A percentile compares a stretch with the other conserved stretches of the same genome.
These are phyloP conservation scores for Synergus laeviventris DNA, from an alignment of 2,888 invertebrate species.

Conservation along the genomic window DNA sequence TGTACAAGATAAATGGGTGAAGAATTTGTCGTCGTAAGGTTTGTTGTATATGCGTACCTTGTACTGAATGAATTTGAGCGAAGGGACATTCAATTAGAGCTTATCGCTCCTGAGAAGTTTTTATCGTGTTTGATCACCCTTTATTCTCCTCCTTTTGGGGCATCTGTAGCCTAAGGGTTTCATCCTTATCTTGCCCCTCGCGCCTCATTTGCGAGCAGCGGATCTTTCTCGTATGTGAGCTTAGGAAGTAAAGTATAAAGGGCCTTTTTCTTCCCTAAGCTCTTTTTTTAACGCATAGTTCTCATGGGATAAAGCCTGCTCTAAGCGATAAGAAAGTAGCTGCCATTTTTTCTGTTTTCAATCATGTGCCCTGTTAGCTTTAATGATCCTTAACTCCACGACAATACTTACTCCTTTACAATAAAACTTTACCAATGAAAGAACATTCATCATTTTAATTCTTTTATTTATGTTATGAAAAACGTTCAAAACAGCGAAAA, in stretches of 20 bases:
- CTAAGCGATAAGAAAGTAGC: constrained; percentile 27
- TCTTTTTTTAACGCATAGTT: constrained; percentile 21
- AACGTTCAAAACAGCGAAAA: no score
- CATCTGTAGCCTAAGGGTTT: constrained; percentile 58
- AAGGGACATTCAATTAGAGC: constrained; percentile 61
- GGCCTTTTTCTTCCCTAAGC: constrained; percentile 28
- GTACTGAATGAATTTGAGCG: constrained; percentile 40
- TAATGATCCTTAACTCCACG: background rate
- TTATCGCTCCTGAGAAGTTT: constrained; percentile 61
- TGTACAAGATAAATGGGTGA: background rate
- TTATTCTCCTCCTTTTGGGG: constrained; percentile 57
- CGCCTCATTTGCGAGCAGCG: constrained; percentile 62
- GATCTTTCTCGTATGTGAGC: constrained; percentile 36
- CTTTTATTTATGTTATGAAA: no score
- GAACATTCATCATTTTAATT: no score
- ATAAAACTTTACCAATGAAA: background rate
- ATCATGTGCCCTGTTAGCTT: constrained; percentile 35
- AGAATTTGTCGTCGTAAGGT: constrained; percentile 32
- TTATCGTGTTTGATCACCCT: constrained; percentile 64
- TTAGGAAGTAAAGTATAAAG: constrained; percentile 18
- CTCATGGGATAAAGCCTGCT: constrained; percentile 11
- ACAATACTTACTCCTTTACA: background rate
- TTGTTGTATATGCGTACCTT: constrained; percentile 6
- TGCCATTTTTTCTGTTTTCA: constrained; percentile 28
- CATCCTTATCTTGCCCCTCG: constrained; percentile 61